Conservation (phyloP, 2,797 vertebrate species). For the Cygnus olor region DNA sequence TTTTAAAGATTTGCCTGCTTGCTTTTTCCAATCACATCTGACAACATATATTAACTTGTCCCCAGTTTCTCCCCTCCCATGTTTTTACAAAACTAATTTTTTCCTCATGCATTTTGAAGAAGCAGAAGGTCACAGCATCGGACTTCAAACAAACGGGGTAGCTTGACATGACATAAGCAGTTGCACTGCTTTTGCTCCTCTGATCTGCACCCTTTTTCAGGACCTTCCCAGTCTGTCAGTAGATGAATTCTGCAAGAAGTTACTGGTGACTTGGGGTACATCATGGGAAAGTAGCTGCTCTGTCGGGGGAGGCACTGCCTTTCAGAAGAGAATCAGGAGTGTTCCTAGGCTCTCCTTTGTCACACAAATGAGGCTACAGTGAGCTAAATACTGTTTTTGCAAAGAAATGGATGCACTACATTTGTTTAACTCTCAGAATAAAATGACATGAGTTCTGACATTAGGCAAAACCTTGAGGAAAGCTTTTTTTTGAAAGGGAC, state of each 20-base stretch:
- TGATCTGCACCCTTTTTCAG: neutral
- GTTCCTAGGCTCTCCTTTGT: neutral
- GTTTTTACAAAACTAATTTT: neutral
- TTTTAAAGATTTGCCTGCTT: neutral
- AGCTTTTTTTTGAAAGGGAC: neutral
- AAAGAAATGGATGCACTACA: neutral
- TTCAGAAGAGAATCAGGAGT: neutral
- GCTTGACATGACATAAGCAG: neutral
- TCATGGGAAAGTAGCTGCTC: neutral
- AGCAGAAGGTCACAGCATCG: neutral
- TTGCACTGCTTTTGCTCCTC: neutral
- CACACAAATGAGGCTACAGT: neutral
- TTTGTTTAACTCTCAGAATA: neutral
- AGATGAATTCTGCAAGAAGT: neutral
- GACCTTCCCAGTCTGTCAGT: neutral
- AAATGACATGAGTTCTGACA: neutral
- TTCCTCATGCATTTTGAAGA: neutral
- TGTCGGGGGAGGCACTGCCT: neutral
- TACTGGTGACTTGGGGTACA: neutral
- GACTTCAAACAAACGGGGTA: neutral
- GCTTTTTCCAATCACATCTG: neutral
- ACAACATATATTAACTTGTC: neutral
- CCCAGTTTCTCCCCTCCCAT: neutral
- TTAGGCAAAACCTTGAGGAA: neutral
- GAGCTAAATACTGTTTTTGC: neutral